These are phyloP conservation scores for Chloropsis cyanopogon DNA, from an alignment of 2,113 vertebrate genomes.

Conservation along the genomic window DNA sequence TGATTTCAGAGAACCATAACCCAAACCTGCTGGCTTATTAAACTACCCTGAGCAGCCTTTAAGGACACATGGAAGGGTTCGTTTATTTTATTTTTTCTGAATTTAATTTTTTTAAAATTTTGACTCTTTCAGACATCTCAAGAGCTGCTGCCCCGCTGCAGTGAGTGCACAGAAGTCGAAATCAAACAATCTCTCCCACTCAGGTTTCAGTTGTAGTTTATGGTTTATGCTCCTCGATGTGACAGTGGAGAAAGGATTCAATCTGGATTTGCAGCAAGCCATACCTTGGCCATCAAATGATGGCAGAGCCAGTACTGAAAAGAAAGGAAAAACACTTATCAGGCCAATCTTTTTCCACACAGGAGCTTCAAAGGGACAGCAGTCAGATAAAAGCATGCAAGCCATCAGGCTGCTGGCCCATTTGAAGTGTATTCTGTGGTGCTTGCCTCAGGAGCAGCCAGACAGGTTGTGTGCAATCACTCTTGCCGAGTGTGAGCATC, in stretches of 20 bases:
- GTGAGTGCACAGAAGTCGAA: neutral
- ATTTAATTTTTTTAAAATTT: neutral
- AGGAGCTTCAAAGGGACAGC: slow-evolving; percentile 9
- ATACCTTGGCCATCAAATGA: neutral
- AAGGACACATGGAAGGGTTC: neutral
- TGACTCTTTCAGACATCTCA: neutral
- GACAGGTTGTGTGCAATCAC: slow-evolving; percentile 28
- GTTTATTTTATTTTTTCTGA: neutral
- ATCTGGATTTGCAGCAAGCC: neutral
- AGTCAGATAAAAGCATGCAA: slow-evolving; percentile 32
- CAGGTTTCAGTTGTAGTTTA: neutral
- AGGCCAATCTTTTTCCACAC: neutral
- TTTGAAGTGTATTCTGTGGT: neutral
- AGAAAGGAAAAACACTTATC: neutral
- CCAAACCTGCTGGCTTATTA: neutral
- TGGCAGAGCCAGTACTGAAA: neutral
- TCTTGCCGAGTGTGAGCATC: neutral
- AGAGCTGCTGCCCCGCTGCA: neutral
- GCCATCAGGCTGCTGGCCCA: neutral
- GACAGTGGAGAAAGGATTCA: neutral
- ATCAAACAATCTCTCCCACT: neutral
- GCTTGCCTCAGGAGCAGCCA: slow-evolving; percentile 30
- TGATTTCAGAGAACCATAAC: neutral
- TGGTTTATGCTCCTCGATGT: neutral
- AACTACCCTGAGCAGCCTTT: neutral